Evolutionary conservation across 2,113 vertebrate species (phyloP).

Genomic region (Sterrhoptilus dennistouni): DNA sequence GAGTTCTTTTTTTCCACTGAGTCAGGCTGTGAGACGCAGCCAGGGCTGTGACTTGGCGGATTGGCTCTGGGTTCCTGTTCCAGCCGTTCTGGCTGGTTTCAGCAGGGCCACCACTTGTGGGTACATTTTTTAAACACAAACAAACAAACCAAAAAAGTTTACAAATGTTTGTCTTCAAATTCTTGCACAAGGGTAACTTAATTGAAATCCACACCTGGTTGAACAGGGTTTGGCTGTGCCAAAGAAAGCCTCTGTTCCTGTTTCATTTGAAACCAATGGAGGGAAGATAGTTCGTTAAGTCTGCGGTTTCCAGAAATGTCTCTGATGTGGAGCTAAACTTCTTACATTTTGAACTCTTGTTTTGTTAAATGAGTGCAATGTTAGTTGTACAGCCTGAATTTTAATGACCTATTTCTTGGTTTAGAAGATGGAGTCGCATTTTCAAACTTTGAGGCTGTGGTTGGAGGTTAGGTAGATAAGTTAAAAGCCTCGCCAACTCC

Average conservation of each 20-base stretch:
- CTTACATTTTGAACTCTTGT: background rate
- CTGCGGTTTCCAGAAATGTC: constrained; percentile 8
- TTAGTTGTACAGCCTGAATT: background rate
- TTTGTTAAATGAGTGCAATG: constrained; percentile 12
- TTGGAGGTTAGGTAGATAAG: background rate
- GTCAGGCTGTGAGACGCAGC: background rate
- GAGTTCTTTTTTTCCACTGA: background rate
- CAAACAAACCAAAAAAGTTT: background rate
- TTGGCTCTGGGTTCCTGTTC: background rate
- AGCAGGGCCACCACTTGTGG: background rate
- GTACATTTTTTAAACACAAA: background rate
- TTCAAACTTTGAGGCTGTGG: background rate
- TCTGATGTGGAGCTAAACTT: constrained; percentile 8
- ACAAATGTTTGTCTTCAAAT: background rate
- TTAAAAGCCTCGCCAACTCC: background rate
- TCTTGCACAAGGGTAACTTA: background rate
- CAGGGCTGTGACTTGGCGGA: background rate
- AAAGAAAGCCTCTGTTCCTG: background rate
- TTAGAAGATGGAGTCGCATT: background rate
- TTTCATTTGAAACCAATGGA: background rate
- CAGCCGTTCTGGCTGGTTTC: background rate
- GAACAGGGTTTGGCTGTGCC: background rate
- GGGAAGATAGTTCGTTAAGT: background rate
- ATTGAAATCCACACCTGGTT: background rate
- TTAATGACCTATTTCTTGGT: background rate